A percentile compares a stretch with the other conserved stretches of the same genome.
Conservation (phyloP, 2,797 vertebrate species). For the Rhinella marina region DNA sequence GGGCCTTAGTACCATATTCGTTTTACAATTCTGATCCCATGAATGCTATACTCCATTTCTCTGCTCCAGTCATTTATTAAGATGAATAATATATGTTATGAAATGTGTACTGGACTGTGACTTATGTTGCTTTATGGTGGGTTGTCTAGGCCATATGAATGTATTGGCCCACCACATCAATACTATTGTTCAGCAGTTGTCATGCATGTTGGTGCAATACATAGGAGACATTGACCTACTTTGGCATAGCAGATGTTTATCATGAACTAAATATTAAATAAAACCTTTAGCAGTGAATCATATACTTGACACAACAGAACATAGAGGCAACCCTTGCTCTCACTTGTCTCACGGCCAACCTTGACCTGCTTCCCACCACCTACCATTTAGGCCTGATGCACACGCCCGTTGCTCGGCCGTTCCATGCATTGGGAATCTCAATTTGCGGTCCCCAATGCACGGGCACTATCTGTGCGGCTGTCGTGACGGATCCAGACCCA, state of each 20-base stretch:
- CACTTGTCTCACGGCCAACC: too few species aligned
- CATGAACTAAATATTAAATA: not conserved
- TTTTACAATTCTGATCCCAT: not conserved
- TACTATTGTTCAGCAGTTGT: not conserved
- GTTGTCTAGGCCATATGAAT: not conserved
- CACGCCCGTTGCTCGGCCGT: too few species aligned
- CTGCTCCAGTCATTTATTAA: not conserved
- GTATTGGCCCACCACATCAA: not conserved
- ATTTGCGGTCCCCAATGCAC: too few species aligned
- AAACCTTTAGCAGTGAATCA: not conserved
- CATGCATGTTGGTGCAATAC: not conserved
- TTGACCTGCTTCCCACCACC: too few species aligned
- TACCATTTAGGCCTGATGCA: too few species aligned
- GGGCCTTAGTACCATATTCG: not conserved
- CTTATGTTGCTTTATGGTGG: not conserved
- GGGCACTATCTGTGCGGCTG: too few species aligned
- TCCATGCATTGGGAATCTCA: too few species aligned
- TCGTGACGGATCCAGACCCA: too few species aligned
- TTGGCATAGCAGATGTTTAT: not conserved
- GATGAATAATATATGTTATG: conserved; percentile 6
- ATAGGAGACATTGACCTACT: conserved; percentile 2
- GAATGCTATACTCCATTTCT: not conserved
- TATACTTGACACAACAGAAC: not conserved
- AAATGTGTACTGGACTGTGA: not conserved
- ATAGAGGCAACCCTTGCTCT: too few species aligned